These are phyloP conservation scores for Eudemis profundana DNA, from an alignment of 2,888 invertebrate genomes.

Conservation along the genomic window DNA sequence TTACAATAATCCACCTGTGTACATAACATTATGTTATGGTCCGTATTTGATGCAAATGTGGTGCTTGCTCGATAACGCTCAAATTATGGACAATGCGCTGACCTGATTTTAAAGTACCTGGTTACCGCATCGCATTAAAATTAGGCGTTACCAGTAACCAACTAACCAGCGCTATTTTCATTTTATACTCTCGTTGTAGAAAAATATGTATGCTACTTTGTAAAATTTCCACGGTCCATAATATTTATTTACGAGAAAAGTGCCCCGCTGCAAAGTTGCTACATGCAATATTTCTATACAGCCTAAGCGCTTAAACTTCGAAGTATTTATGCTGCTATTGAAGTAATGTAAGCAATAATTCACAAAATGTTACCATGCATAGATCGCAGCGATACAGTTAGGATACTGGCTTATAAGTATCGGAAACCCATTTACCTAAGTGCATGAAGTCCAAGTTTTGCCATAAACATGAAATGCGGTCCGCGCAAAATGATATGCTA, in stretches of 20 bases:
- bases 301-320: conserved; percentile 46
- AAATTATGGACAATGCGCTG: conserved; percentile 34
- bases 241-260: conserved; percentile 37
- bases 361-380: conserved; percentile 67
- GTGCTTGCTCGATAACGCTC: conserved; percentile 16
- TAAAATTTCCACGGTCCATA: conserved; percentile 23
- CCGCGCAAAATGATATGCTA: conserved; percentile 80
- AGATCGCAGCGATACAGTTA: conserved; percentile 72
- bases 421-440: conserved; percentile 84
- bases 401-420: conserved; percentile 78
- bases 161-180: conserved; percentile 11
- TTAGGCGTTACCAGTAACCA: conserved; percentile 25
- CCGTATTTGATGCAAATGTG: conserved; percentile 16
- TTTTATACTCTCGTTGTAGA: conserved; percentile 16
- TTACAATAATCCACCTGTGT: conserved; percentile 28
- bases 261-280: conserved; percentile 32
- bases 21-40: conserved; percentile 5
- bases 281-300: conserved; percentile 41
- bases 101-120: conserved; percentile 35
- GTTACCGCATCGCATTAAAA: conserved; percentile 34
- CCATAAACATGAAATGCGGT: conserved; percentile 83
- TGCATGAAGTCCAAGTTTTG: conserved; percentile 83
- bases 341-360: conserved; percentile 67
- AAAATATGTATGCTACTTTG: conserved; percentile 27
- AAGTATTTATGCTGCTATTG: conserved; percentile 53